These are phyloP conservation scores for Drosophila suzukii DNA, from an alignment of 1,140 invertebrate genomes.

Conservation along the genomic window DNA sequence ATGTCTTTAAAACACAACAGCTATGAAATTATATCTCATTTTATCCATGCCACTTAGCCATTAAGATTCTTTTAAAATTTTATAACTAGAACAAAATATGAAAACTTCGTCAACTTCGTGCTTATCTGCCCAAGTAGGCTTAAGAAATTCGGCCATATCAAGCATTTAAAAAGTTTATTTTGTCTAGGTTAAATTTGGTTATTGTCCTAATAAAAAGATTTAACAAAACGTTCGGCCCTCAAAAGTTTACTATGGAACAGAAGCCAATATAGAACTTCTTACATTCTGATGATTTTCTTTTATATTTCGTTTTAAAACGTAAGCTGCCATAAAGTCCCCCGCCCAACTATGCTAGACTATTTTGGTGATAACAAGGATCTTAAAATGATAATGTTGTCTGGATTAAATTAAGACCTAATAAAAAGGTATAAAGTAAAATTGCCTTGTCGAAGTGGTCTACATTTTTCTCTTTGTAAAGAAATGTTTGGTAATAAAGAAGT, in stretches of 20 bases:
- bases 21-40: no score
- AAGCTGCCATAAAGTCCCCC: not conserved
- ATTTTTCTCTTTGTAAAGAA: not conserved
- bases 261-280: not conserved
- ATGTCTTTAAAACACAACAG: no score
- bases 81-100: no score
- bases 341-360: not conserved
- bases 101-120: no score
- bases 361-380: slow-evolving; percentile 8
- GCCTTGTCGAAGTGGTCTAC: not conserved
- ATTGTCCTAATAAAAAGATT: no score
- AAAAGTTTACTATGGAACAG: no score
- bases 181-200: no score
- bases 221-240: no score
- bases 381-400: not conserved
- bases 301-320: not conserved
- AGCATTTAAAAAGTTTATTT: no score
- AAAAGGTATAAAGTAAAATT: not conserved
- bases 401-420: not conserved
- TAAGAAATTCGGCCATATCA: no score
- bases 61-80: no score
- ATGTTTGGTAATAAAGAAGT: slow-evolving; percentile 6
- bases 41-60: no score
- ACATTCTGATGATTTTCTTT: not conserved
- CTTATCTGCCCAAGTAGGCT: not conserved